Percentiles rank a stretch among this genome's conserved stretches.
phyloP scores from a whole-genome alignment of 2,797 vertebrate species.

The Micropoecilia bifurca region DNA sequence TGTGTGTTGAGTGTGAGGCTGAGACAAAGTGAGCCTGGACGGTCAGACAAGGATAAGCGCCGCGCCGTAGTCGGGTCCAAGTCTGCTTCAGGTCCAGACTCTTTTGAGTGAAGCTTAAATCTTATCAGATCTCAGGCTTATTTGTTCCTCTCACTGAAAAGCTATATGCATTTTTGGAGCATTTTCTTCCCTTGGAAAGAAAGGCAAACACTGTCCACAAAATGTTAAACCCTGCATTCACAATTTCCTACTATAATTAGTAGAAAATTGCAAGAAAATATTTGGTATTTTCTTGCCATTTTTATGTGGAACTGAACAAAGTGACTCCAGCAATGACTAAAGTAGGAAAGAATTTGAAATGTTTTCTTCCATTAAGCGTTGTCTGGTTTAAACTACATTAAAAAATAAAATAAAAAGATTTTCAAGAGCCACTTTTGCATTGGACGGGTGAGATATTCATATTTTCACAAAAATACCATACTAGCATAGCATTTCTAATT shows the following conservation, averaged over 20 bases:
- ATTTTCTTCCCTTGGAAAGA: conserved; percentile 50
- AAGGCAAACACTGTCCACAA: conserved; percentile 44
- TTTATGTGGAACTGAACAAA: background rate
- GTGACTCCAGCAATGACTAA: background rate
- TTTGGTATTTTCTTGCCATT: background rate
- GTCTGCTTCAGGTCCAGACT: conserved; percentile 59
- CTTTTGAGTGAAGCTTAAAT: conserved; percentile 62
- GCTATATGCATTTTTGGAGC: conserved; percentile 52
- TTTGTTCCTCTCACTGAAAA: conserved; percentile 78
- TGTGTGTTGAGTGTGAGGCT: conserved; percentile 40
- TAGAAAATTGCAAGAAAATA: no score
- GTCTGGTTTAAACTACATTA: background rate
- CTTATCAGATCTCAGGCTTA: conserved; percentile 74
- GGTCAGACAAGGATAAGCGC: conserved; percentile 74
- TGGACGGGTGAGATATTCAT: background rate
- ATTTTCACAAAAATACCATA: background rate
- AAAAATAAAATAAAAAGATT: no score
- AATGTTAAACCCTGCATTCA: conserved; percentile 44
- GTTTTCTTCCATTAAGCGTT: background rate
- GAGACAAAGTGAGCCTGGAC: conserved; percentile 50
- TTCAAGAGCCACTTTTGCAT: background rate
- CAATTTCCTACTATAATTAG: conserved; percentile 28
- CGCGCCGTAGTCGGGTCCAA: conserved; percentile 36
- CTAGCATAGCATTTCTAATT: background rate
- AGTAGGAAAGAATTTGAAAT: background rate